Evolutionary conservation across 2,797 vertebrate genomes (phyloP), one percentile per base, ranked within the genome.

Genomic region (Macroramphosus scolopax): DNA sequence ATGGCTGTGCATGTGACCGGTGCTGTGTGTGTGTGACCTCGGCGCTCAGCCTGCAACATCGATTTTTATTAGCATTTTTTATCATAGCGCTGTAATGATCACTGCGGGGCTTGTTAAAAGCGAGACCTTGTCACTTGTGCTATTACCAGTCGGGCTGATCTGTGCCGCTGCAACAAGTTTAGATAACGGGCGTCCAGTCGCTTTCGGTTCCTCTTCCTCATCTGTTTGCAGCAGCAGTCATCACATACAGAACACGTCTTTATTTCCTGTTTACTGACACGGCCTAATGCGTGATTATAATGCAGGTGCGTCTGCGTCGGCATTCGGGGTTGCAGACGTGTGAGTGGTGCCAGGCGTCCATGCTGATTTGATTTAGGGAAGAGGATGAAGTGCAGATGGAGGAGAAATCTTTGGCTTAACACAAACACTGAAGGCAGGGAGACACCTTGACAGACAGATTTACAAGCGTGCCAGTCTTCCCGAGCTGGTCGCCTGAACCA

Each of bases 331-430:
- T 34, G 18, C 11, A n/a, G 34, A 30, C 24, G 17, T 32, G 26
- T 22, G 22, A 26, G 20, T 20, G 31, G 77, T 41, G 62, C 63
- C 36, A 63, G 79, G 72, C 67, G 65, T 69, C 41, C 63, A 59
- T 69, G 61, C 69, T 83, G 82, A 88, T 86, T 87, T 72, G 78
- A 82, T 84, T 80, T 64, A 47, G 52, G 63, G 63, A 50, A 58
- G 40, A 48, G 47, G 49, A 62, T 54, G 42, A 52, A 51, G 49
- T 28, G 53, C 63, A 65, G 77, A 69, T 63, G 39, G 52, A 71
- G 47, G 44, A 68, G 52, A 62, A 78, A 74, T 77, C 62, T 64
- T 75, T 39, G 61, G 67, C 47, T 18, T 41, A 62, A 60, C 40
- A 38, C 37, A 71, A 57, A 63, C 25, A 52, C 38, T 56, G 34